Evolutionary conservation across 2,797 vertebrate species (phyloP).

Genomic region (Xiphophorus birchmanni): DNA sequence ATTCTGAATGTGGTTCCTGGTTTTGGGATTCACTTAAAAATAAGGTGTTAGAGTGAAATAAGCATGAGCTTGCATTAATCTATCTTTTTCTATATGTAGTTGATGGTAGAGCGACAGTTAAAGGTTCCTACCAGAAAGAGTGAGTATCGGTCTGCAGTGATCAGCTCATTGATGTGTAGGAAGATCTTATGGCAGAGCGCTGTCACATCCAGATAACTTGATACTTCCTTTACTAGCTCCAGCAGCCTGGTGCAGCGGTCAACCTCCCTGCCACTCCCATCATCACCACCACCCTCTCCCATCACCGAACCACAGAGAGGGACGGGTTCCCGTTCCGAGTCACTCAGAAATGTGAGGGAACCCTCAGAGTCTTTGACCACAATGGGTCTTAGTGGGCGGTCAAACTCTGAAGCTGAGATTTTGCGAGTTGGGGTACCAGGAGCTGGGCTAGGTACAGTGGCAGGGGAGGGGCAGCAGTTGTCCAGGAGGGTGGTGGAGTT

Average conservation of each 20-base stretch:
- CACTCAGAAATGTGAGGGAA: slow-evolving; percentile 90
- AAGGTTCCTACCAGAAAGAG: slow-evolving; percentile 87
- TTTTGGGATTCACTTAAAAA: not conserved
- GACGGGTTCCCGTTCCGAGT: slow-evolving; percentile 86
- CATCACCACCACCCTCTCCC: slow-evolving; percentile 54
- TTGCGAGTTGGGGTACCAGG: slow-evolving; percentile 88
- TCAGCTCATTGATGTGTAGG: slow-evolving; percentile 95
- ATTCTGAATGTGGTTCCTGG: not conserved
- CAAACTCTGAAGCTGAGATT: slow-evolving; percentile 96
- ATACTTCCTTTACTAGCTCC: slow-evolving; percentile 96
- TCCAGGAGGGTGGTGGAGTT: slow-evolving; percentile 63
- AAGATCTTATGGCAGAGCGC: slow-evolving; percentile 97
- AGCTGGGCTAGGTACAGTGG: slow-evolving; percentile 71
- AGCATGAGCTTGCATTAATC: not conserved
- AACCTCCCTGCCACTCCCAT: slow-evolving; percentile 21
- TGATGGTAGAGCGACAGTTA: not conserved
- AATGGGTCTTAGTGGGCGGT: slow-evolving; percentile 93
- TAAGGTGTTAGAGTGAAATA: not conserved
- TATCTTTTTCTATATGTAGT: not conserved
- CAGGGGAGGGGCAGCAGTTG: slow-evolving; percentile 61
- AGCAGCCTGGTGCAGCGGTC: slow-evolving; percentile 92
- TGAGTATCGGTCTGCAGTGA: slow-evolving; percentile 93
- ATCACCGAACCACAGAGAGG: slow-evolving; percentile 75
- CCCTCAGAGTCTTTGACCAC: slow-evolving; percentile 94
- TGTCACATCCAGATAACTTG: slow-evolving; percentile 94